Evolutionary conservation across 2,113 vertebrate genomes (phyloP), one percentile per base, ranked within the genome.

Genomic region (Lagenorhynchus albirostris): DNA sequence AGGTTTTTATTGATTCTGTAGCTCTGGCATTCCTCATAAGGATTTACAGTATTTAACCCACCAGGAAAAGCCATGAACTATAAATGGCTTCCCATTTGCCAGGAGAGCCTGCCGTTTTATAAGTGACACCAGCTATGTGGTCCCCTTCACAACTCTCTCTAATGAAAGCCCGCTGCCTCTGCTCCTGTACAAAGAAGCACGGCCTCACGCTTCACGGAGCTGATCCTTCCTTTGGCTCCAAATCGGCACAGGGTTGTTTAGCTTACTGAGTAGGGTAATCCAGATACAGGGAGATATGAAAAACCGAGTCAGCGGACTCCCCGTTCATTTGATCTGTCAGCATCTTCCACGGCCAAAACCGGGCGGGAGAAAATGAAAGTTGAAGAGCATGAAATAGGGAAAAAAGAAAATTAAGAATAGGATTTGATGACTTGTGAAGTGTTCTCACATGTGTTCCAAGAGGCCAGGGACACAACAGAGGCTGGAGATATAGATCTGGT

Each of bases 31-130:
- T 91, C 95, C 81, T 98, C 92, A 65, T 70, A 93, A 94, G 96
- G 97, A 98, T 98, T 98, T 97, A 96, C 86, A 91, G 76, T 76
- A 94, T 97, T 98, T 98, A 97, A 97, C 93, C 92, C 96, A 97
- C 94, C 96, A 97, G 63, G 93, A 98, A 96, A 86, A 96, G 79
- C 97, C 76, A 6, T 98, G 97, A 98, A 97, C 96, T 98, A 36
- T 96, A 98, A 98, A 96, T 94, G 94, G 67, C 79, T 97, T 97
- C 92, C 97, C 36, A 55, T n/a, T 96, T 87, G 93, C 74, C 98
- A 95, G 91, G 95, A 71, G 68, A 95, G 89, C 89, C 83, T 97
- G 96, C 93, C 71, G 55, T 91, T 98, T 97, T 70, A 12, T 87
- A 91, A 91, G 93, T 92, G 96, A 96, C 95, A 96, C 87, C 95